Conservation (phyloP, 2,113 vertebrate species). For the Jaculus jaculus region DNA sequence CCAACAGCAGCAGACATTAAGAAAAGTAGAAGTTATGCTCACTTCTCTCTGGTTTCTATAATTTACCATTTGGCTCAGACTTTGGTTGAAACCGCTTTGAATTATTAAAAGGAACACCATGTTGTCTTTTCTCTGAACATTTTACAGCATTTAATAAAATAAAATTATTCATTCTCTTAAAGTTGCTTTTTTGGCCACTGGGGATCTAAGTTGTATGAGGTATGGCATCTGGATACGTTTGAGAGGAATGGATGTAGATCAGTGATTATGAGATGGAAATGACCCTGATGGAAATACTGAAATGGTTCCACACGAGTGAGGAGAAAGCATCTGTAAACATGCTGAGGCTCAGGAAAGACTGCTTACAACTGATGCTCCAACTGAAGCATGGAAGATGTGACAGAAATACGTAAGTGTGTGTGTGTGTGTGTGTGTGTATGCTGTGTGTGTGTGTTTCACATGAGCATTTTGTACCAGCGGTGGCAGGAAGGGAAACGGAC, state of each 20-base stretch:
- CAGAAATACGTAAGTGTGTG: not conserved
- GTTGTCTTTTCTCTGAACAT: slow-evolving; percentile 49
- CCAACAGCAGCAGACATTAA: not conserved
- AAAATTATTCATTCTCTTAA: slow-evolving; percentile 50
- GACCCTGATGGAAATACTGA: not conserved
- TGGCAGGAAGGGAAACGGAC: not conserved
- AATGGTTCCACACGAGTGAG: not conserved
- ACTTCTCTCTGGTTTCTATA: slow-evolving; percentile 44
- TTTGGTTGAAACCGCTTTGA: slow-evolving; percentile 43
- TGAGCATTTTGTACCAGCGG: no score
- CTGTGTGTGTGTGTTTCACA: no score
- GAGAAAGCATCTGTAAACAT: not conserved
- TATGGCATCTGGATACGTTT: not conserved
- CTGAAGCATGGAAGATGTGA: not conserved
- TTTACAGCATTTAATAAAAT: slow-evolving; percentile 57
- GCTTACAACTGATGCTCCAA: not conserved
- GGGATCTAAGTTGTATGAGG: not conserved
- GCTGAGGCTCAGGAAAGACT: not conserved
- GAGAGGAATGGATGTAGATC: not conserved
- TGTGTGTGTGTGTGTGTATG: not conserved
- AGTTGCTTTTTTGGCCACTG: slow-evolving; percentile 13
- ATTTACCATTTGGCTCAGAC: slow-evolving; percentile 50
- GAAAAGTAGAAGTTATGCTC: not conserved
- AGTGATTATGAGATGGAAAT: not conserved
- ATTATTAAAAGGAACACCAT: slow-evolving; percentile 70